Evolutionary conservation across 2,797 vertebrate genomes (phyloP), one percentile per base, ranked within the genome.

Genomic region (Oreochromis mossambicus): DNA sequence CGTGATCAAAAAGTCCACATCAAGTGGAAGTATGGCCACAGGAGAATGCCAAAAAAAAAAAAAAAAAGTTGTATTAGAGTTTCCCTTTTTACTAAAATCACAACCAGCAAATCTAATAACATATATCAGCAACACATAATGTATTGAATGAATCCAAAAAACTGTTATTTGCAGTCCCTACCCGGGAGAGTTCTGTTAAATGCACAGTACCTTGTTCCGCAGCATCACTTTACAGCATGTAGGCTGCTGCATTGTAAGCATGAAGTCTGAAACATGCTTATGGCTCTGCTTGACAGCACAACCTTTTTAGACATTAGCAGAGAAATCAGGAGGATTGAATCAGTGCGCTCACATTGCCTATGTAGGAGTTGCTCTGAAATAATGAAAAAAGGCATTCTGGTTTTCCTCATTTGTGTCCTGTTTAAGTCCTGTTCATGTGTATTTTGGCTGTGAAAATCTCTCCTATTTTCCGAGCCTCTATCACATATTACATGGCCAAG

Each of bases 291-390:
- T 73, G 76, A 81, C 66, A 51, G 63, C 66, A 79, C 73, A 85
- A 48, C 58, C 50, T 75, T 88, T 90, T 88, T 80, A 88, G 79
- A 90, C 83, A 81, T 81, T 82, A 87, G 34, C 68, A 63, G 73
- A 76, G 43, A 85, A 85, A 89, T n/a, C 79, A 70, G 32, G 66
- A 56, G 12, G 81, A 84, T 86, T 87, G 79, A 88, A 90, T 88
- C 61, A 83, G 70, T 29, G 1, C 21, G 34, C 52, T 73, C 34
- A 24, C 38, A 81, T 46, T 70, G 58, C 81, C 56, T 80, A 61
- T 21, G 12, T 81, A 61, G 52, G 80, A 83, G 80, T 4, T 76
- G 70, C 78, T 84, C 75, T 87, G 34, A 46, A 87, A 48, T 54
- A 80, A 77, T 56, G 55, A 29, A 88, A 63, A 38, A 54, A 70